Evolutionary conservation across 30 jellyfish, hydroid and myxozoan species (phyloP), one percentile per base, ranked within the genome.

Genomic region (Sanderia malayensis): DNA sequence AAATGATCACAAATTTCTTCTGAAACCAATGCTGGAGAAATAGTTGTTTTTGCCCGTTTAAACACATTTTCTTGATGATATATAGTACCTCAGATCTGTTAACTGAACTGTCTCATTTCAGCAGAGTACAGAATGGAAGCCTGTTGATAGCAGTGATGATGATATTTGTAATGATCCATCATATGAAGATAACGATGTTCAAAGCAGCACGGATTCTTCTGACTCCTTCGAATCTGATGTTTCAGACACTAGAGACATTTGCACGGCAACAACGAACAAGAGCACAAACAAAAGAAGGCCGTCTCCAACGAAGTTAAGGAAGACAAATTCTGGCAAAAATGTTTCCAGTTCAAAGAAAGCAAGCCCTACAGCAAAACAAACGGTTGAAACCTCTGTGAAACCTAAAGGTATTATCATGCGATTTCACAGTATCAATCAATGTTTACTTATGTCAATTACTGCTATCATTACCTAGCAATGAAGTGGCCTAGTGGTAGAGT

Each of bases 191-290:
- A 41, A 41, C 55, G 55, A 41, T 41, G 55, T 41, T 41, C 55
- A 41, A 41, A 41, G 55, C 55, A 41, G 55, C 55, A 41, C 55
- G 55, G 55, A 41, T 41, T 41, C 55, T 41, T 15, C 55, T 41
- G 55, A 41, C 55, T 41, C 55, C 55, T 41, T 41, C 15, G 55
- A 41, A 41, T 41, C 55, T 6, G 55, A 41, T 41, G 55, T 41
- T 41, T 41, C 55, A 41, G 55, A 41, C 55, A 41, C 55, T 41
- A 41, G 55, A 41, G 55, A 41, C 55, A 41, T 41, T 41, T 41
- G 55, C 55, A 41, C 55, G 55, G 55, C 55, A 41, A 41, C 55
- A 41, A 41, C 55, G 55, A 41, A 41, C 55, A 41, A 41, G 55
- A 41, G 55, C 55, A 41, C 55, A 41, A 41, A 41, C 55, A 41